Evolutionary conservation across 2,888 invertebrate species (phyloP), one percentile per base, ranked within the genome.

Genomic region (Pollenia amentaria): DNA sequence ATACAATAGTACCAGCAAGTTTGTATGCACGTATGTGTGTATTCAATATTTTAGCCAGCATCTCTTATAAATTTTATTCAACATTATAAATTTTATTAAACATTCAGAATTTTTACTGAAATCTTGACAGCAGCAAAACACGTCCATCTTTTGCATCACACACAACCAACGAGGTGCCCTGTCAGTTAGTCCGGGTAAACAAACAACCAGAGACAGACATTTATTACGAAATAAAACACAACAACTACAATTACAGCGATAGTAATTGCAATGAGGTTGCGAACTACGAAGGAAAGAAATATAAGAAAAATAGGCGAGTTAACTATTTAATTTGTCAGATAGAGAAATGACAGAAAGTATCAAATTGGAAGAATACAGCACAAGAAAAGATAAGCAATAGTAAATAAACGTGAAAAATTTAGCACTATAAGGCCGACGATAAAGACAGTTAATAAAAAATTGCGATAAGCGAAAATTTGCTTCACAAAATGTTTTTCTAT

Each of bases 121-220:
- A 84, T 84, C 84, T 84, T 84, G 84, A 84, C 84, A 80, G 75
- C 55, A 69, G 38, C 9, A 55, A 77, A 77, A 64, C 18, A 80
- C 75, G 57, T 55, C 53, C 62, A 72, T 62, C 51, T 48, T 57
- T 65, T 38, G 12, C 60, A 60, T 9, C 18, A 29, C 38, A 38
- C 9, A 18, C 38, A 16, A 44, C 16, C 60, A 67, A 55, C 65
- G 60, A 67, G 42, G 44, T n/a, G 64, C 46, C 38, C 64, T 46
- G 62, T 38, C 48, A 38, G 38, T 9, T 6, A 6, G 29, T 6
- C 29, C 29, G 29, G 44, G 62, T 44, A 55, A 69, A 70, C 21
- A n/a, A 14, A 29, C 21, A 42, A n/a, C 10, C 18, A 42, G 2
- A 12, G 8, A 67, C 18, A 57, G 40, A 18, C 6, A 44, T 18